A percentile compares a stretch with the other conserved stretches of the same genome.
Conservation (phyloP, 2,113 vertebrate genomes). For the Andinoacara biseriatus region DNA sequence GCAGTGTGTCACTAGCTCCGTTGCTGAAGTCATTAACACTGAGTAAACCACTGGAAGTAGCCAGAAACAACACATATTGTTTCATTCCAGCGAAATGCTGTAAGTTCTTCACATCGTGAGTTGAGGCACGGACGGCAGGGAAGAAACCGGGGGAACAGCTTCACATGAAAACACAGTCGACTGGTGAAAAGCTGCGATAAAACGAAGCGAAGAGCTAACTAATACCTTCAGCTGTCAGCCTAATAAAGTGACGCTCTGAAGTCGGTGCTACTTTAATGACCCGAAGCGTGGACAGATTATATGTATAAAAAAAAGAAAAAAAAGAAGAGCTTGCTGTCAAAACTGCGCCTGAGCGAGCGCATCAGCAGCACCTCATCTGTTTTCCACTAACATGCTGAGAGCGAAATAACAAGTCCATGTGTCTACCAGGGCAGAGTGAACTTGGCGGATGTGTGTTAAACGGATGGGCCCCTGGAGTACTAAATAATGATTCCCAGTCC, state of each 20-base stretch:
- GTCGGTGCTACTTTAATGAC: constrained; percentile 55
- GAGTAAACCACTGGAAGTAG: constrained; percentile 20
- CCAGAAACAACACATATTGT: constrained; percentile 62
- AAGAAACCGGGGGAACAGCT: constrained; percentile 24
- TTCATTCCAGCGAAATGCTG: constrained; percentile 21
- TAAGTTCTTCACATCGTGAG: neutral
- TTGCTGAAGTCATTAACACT: constrained; percentile 43
- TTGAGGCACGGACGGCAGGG: neutral
- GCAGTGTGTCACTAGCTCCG: constrained; percentile 44
- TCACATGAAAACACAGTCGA: neutral
- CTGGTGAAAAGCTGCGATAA: constrained; percentile 25
- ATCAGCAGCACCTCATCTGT: constrained; percentile 63
- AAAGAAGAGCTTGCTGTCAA: constrained; percentile 42
- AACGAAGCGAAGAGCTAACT: constrained; percentile 32
- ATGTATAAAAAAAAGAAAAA: constrained; percentile 16
- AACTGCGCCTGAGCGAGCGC: neutral
- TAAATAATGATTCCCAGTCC: constrained; percentile 65
- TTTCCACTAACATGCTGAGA: constrained; percentile 60
- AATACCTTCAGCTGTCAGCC: constrained; percentile 46
- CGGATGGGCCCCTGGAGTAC: constrained; percentile 43
- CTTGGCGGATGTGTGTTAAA: constrained; percentile 66
- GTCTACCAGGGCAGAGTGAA: constrained; percentile 54
- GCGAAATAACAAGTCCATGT: constrained; percentile 52
- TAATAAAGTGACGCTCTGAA: constrained; percentile 2
- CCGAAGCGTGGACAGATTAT: constrained; percentile 56